Evolutionary conservation across 2,797 vertebrate species (phyloP).

Genomic region (Cynopterus sphinx): DNA sequence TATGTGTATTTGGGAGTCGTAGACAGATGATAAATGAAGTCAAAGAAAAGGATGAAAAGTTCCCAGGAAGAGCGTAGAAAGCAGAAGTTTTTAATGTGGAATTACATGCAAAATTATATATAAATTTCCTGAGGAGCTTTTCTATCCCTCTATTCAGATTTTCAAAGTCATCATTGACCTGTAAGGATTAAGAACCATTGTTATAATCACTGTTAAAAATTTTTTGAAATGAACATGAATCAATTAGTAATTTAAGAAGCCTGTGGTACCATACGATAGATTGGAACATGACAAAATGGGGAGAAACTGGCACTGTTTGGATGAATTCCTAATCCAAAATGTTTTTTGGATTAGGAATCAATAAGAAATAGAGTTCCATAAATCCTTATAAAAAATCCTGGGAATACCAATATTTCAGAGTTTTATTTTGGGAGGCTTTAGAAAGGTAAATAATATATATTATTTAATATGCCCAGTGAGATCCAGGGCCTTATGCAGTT

Average conservation of each 20-base stretch:
- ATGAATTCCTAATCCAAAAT: not conserved
- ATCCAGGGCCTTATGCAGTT: not conserved
- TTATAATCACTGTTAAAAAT: not conserved
- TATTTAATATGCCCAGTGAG: not conserved
- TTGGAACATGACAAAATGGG: not conserved
- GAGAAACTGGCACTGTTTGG: not conserved
- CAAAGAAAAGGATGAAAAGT: not conserved
- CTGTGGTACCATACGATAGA: not conserved
- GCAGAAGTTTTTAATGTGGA: not conserved
- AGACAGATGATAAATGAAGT: not conserved
- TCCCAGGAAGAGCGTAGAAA: not conserved
- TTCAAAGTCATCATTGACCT: not conserved
- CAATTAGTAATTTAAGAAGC: not conserved
- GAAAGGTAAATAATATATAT: not conserved
- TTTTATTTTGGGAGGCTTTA: not conserved
- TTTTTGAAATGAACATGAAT: not conserved
- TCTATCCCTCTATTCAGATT: not conserved
- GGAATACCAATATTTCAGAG: slow-evolving; percentile 23
- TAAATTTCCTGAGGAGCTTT: not conserved
- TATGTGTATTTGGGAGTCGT: not conserved
- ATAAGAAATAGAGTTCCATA: not conserved
- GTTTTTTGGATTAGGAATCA: not conserved
- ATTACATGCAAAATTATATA: not conserved
- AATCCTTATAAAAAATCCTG: not conserved
- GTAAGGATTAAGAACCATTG: not conserved